Conservation (phyloP, 2,797 vertebrate species). For the Dendrocincla fuliginosa region DNA sequence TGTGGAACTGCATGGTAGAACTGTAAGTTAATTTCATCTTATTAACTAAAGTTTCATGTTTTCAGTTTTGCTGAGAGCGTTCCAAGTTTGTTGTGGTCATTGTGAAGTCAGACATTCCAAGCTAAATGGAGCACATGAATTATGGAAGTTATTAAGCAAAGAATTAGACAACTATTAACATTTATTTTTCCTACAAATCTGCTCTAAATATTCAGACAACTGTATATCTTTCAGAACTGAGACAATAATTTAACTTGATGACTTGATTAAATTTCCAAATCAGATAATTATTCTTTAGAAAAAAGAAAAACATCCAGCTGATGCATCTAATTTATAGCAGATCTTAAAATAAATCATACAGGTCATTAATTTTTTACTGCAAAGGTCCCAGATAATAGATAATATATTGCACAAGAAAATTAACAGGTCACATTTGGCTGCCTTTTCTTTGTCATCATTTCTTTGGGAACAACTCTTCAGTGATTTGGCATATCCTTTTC, state of each 20-base stretch:
- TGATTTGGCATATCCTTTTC: neutral
- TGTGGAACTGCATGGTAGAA: neutral
- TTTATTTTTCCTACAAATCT: neutral
- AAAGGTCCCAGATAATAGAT: conserved; percentile 1
- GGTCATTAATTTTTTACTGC: conserved; percentile 18
- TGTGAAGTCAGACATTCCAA: neutral
- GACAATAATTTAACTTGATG: conserved; percentile 7
- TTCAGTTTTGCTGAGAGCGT: neutral
- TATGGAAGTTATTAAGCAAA: neutral
- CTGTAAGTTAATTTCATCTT: neutral
- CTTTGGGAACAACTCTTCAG: neutral
- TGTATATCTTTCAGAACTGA: neutral
- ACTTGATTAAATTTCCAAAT: conserved; percentile 27
- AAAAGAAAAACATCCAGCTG: neutral
- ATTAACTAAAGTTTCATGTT: neutral
- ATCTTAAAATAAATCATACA: conserved; percentile 19
- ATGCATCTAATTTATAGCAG: conserved; percentile 24
- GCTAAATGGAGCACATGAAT: neutral
- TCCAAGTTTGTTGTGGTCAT: neutral
- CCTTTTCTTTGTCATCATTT: neutral
- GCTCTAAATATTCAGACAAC: neutral
- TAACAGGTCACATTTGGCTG: neutral
- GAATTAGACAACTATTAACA: neutral
- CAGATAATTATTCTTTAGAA: neutral
- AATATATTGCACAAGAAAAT: conserved; percentile 38